phyloP scores from a whole-genome alignment of 2,113 vertebrate species.

The Triplophysa dalaica region DNA sequence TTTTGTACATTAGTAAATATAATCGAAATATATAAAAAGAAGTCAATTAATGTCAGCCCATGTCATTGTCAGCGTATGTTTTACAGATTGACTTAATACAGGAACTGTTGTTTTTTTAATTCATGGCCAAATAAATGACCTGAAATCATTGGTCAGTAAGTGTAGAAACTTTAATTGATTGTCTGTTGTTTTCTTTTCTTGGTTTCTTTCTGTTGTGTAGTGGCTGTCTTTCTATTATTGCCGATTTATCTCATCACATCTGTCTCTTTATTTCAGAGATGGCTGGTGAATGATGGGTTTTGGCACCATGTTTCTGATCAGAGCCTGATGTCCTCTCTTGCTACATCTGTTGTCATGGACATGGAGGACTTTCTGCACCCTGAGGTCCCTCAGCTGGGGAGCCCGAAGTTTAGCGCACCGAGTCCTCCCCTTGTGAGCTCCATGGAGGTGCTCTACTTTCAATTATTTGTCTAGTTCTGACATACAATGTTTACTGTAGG shows the following conservation, averaged over 20 bases:
- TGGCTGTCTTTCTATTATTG: background rate
- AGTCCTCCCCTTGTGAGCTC: conserved; percentile 48
- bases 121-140: background rate
- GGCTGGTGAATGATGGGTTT: conserved; percentile 42
- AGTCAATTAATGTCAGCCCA: too few species aligned
- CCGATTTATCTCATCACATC: background rate
- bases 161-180: background rate
- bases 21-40: too few species aligned
- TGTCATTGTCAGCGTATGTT: too few species aligned
- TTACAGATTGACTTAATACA: too few species aligned
- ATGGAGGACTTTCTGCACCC: conserved; percentile 60
- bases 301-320: conserved; percentile 41
- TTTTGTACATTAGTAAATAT: too few species aligned
- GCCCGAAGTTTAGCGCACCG: conserved; percentile 45
- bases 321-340: conserved; percentile 55
- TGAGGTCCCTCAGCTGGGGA: conserved; percentile 54
- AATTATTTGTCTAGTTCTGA: background rate
- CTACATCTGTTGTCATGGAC: conserved; percentile 58
- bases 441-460: conserved; percentile 45
- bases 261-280: conserved; percentile 20
- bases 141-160: background rate
- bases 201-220: too few species aligned
- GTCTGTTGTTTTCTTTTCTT: too few species aligned
- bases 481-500: background rate
- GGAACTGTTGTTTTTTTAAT: too few species aligned